A percentile compares a stretch with the other conserved stretches of the same genome.
Conservation (phyloP, 2,888 invertebrate genomes). For the Zele albiditarsus region DNA sequence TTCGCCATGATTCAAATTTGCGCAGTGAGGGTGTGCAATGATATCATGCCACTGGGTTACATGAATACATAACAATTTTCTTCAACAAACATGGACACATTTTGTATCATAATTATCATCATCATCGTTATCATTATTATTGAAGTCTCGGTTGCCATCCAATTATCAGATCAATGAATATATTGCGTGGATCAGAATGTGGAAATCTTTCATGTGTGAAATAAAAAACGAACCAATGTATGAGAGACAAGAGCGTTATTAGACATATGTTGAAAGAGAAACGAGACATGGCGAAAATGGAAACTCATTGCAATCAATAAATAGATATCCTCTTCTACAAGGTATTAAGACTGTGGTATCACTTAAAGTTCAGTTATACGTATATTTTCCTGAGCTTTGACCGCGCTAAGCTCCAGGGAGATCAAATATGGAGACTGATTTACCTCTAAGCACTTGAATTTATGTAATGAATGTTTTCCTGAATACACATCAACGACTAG, state of each 20-base stretch:
- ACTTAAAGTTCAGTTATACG: slow-evolving; percentile 3
- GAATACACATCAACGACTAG: slow-evolving; percentile 14
- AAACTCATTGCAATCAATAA: slow-evolving; percentile 40
- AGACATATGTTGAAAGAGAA: slow-evolving; percentile 7
- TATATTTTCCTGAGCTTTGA: slow-evolving; percentile 34
- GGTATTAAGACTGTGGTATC: too few species aligned
- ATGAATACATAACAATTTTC: too few species aligned
- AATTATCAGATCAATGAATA: not conserved
- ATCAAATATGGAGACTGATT: not conserved
- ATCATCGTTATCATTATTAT: too few species aligned
- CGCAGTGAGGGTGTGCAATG: too few species aligned
- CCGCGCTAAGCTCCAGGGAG: not conserved
- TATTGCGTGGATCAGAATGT: too few species aligned
- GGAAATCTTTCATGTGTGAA: too few species aligned
- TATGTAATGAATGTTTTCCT: slow-evolving; percentile 29
- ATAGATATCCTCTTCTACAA: slow-evolving; percentile 28
- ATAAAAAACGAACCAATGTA: too few species aligned
- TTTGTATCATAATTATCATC: too few species aligned
- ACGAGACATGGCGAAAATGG: not conserved
- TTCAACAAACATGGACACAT: too few species aligned
- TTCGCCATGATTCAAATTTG: too few species aligned
- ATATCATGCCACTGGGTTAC: too few species aligned
- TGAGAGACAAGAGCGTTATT: too few species aligned
- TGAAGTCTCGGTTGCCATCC: not conserved
- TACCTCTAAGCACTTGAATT: not conserved